These are phyloP conservation scores for Gymnoscopelus microlampas DNA, from an alignment of 2,797 vertebrate genomes.

Conservation along the genomic window DNA sequence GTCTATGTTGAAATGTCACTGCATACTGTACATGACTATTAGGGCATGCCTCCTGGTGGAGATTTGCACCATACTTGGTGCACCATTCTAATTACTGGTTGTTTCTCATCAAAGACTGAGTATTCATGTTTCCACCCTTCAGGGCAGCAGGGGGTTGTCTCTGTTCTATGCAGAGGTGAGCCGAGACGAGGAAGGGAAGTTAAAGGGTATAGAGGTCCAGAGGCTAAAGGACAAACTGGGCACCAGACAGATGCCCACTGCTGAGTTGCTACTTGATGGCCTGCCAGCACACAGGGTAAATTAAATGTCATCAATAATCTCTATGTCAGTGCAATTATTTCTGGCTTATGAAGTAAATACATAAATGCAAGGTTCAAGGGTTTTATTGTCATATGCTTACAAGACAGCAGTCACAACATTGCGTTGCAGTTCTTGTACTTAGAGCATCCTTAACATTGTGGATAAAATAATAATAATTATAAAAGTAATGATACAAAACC, in stretches of 20 bases:
- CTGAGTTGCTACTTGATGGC: slow-evolving; percentile 87
- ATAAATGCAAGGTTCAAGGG: too few species aligned
- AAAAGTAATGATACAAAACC: too few species aligned
- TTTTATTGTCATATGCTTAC: too few species aligned
- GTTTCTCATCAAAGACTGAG: background rate
- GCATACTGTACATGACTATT: too few species aligned
- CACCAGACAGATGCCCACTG: slow-evolving; percentile 88
- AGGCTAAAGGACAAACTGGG: slow-evolving; percentile 91
- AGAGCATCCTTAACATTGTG: too few species aligned
- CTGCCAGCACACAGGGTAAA: slow-evolving; percentile 82
- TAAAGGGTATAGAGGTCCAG: slow-evolving; percentile 86
- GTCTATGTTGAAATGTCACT: too few species aligned
- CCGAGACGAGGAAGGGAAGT: slow-evolving; percentile 74
- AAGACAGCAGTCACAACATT: too few species aligned
- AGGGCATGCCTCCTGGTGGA: too few species aligned
- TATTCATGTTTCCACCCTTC: slow-evolving; percentile 18
- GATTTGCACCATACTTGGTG: background rate
- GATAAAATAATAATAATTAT: too few species aligned
- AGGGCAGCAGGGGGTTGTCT: slow-evolving; percentile 85
- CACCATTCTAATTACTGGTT: background rate
- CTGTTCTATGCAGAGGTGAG: slow-evolving; percentile 86
- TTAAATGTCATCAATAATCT: background rate
- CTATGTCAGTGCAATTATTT: background rate
- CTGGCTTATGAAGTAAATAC: background rate
- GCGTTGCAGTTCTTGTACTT: too few species aligned